Conservation (phyloP, 1,140 invertebrate genomes). For the Ips typographus region DNA sequence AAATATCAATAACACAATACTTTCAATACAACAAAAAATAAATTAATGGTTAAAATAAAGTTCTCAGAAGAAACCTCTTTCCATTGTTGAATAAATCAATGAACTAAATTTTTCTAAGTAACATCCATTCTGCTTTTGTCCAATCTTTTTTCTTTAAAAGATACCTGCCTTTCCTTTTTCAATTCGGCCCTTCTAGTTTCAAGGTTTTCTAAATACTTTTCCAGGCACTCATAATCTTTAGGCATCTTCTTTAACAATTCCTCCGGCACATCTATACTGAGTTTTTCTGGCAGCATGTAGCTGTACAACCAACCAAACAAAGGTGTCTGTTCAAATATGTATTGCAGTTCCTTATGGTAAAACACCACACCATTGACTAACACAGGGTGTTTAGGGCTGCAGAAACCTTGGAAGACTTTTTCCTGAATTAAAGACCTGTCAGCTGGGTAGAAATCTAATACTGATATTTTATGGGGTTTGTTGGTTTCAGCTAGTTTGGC, state of each 20-base stretch:
- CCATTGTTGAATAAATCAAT: no score
- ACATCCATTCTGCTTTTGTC: no score
- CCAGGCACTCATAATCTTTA: constrained; percentile 35
- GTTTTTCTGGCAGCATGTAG: constrained; percentile 81
- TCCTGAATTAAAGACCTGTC: constrained; percentile 52
- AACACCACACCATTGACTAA: constrained; percentile 77
- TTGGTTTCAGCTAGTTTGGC: constrained; percentile 46
- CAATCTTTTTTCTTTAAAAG: no score
- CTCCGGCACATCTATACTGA: constrained; percentile 59
- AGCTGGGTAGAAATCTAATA: constrained; percentile 36
- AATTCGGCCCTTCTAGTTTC: no score
- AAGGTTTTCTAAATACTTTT: constrained; percentile 30
- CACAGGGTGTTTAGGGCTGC: constrained; percentile 49
- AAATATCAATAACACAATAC: no score
- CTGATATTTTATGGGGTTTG: constrained; percentile 32
- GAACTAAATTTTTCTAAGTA: no score
- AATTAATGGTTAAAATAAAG: no score
- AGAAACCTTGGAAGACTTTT: constrained; percentile 49
- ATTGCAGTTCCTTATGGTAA: constrained; percentile 77
- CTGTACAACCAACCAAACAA: constrained; percentile 86
- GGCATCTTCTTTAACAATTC: constrained; percentile 54
- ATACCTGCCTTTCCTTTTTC: no score
- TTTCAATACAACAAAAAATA: no score
- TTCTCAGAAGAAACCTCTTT: no score
- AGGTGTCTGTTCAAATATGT: constrained; percentile 76